Conservation (phyloP, 2,113 vertebrate species). For the Isichthys henryi region DNA sequence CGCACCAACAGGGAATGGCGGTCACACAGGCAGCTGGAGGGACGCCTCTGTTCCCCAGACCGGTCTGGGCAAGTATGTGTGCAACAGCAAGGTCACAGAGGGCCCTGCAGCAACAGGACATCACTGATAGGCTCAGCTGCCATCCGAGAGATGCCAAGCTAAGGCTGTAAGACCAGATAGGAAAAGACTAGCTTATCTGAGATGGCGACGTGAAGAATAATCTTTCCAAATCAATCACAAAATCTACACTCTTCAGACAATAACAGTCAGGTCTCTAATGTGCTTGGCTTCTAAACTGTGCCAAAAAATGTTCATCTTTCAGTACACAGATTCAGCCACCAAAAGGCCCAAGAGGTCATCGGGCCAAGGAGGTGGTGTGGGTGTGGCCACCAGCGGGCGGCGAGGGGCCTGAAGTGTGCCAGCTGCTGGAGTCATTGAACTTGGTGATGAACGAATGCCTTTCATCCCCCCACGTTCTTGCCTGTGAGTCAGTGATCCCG, state of each 20-base stretch:
- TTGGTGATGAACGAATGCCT: slow-evolving; percentile 20
- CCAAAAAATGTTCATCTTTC: neutral
- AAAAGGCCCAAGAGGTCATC: neutral
- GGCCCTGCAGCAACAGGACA: neutral
- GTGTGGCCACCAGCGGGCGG: neutral
- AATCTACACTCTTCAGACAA: neutral
- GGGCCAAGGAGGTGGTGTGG: neutral
- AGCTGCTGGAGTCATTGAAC: neutral
- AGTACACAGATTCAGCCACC: neutral
- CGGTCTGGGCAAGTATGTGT: neutral
- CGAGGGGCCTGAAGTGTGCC: neutral
- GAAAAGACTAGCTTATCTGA: neutral
- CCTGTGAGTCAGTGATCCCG: slow-evolving; percentile 17
- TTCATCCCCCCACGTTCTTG: slow-evolving; percentile 11
- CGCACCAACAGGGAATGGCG: neutral
- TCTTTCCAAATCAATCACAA: slow-evolving; percentile 6
- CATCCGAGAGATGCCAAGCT: neutral
- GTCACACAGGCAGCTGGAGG: neutral
- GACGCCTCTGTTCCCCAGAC: neutral
- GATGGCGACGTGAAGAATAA: neutral
- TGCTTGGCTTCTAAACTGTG: neutral
- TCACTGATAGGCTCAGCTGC: neutral
- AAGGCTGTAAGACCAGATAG: neutral
- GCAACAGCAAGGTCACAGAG: neutral
- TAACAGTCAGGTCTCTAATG: neutral